A percentile compares a stretch with the other conserved stretches of the same genome.
Evolutionary conservation across 2,888 invertebrate genomes (phyloP).

Genomic region (Apotomis betuletana): DNA sequence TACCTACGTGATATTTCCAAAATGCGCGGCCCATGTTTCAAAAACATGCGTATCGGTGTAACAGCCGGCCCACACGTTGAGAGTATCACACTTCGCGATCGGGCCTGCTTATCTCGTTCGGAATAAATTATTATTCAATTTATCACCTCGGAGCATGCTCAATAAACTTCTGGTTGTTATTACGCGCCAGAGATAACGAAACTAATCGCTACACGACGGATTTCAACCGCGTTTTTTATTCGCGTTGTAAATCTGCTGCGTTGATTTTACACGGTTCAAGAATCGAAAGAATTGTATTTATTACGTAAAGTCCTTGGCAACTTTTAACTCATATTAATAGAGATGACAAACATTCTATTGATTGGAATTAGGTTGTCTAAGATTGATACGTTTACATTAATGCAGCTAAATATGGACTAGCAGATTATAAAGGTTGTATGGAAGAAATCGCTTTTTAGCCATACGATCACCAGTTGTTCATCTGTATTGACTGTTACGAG

Average conservation of each 20-base stretch:
- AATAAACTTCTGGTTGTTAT: conserved; percentile 80
- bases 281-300: too few species aligned
- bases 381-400: too few species aligned
- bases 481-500: too few species aligned
- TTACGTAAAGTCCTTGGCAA: too few species aligned
- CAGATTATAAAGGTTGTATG: too few species aligned
- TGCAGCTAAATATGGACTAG: too few species aligned
- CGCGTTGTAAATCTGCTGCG: conserved; percentile 19
- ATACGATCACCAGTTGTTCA: too few species aligned
- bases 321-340: too few species aligned
- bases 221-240: conserved; percentile 35
- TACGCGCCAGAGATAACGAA: conserved; percentile 70
- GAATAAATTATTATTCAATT: conserved; percentile 82
- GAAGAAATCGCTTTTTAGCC: too few species aligned
- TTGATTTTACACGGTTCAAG: conserved; percentile 1
- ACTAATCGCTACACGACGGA: conserved; percentile 44
- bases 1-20: too few species aligned
- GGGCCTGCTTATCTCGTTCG: conserved; percentile 65
- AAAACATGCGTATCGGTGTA: conserved; percentile 48
- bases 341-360: too few species aligned
- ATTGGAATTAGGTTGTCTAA: too few species aligned
- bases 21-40: neutral
- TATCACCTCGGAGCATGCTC: conserved; percentile 70
- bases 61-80: conserved; percentile 60
- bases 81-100: conserved; percentile 68